A percentile compares a stretch with the other conserved stretches of the same genome.
Conservation (phyloP, 2,797 vertebrate species). For the Apogon hyalosoma region DNA sequence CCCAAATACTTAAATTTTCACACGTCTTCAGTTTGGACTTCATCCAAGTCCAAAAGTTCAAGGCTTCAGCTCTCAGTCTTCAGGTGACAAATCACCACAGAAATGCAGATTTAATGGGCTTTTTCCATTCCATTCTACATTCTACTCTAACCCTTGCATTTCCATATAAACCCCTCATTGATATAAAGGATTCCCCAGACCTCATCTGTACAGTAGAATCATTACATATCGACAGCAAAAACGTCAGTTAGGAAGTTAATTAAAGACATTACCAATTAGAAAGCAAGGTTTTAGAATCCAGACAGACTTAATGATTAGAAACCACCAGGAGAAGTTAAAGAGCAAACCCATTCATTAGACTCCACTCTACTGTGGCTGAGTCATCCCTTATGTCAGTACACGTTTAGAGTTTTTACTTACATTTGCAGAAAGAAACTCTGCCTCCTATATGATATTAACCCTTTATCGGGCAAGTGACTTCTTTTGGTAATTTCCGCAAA, state of each 20-base stretch:
- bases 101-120: too few relatives aligned
- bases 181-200: conserved; percentile 3
- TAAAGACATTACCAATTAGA: conserved; percentile 18
- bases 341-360: background rate
- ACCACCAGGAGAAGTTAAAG: background rate
- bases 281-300: background rate
- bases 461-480: too few relatives aligned
- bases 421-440: background rate
- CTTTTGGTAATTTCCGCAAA: too few relatives aligned
- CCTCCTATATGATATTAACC: background rate
- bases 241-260: conserved; percentile 5
- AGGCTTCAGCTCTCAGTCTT: too few relatives aligned
- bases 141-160: too few relatives aligned
- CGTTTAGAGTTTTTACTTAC: background rate
- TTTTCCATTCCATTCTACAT: too few relatives aligned
- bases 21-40: too few relatives aligned
- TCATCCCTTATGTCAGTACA: background rate
- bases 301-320: background rate
- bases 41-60: too few relatives aligned
- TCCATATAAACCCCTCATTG: background rate
- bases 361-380: background rate
- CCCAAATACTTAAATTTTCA: too few relatives aligned
- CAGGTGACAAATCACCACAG: too few relatives aligned
- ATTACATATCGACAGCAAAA: conserved; percentile 23
- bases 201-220: conserved; percentile 7